A percentile compares a stretch with the other conserved stretches of the same genome.
Evolutionary conservation across 2,888 invertebrate genomes (phyloP).

Genomic region (Eupithecia abbreviata): DNA sequence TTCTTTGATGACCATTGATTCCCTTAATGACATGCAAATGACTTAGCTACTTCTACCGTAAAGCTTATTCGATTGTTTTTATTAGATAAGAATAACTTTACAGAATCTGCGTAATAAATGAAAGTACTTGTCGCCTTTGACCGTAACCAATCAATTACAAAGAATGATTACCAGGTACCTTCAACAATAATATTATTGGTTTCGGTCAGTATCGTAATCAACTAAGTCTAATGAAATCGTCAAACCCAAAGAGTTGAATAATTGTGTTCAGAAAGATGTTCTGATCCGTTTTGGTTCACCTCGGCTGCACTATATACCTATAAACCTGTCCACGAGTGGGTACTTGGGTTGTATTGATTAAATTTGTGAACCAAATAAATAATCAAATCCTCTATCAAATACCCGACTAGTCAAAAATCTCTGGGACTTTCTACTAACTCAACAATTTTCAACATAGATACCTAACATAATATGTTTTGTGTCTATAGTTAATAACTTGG

Average conservation of each 20-base stretch:
- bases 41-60: neutral
- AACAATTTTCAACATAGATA: neutral
- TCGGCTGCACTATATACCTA: no score
- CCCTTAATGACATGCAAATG: conserved; percentile 8
- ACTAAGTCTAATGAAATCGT: conserved; percentile 7
- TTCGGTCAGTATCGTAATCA: conserved; percentile 39
- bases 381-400: no score
- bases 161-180: conserved; percentile 28
- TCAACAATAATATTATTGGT: conserved; percentile 33
- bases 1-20: conserved; percentile 2
- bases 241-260: conserved; percentile 12
- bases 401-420: no score
- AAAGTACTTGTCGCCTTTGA: conserved; percentile 35
- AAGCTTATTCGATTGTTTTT: conserved; percentile 13
- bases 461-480: neutral
- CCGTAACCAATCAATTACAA: conserved; percentile 39
- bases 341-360: no score
- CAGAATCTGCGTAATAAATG: conserved; percentile 32
- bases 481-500: neutral
- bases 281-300: no score
- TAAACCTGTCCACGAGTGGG: no score
- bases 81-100: conserved; percentile 19
- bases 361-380: no score
- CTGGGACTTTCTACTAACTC: neutral
- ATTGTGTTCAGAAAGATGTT: neutral